phyloP scores from a whole-genome alignment of 2,888 invertebrate species.

The Sphaeridia pumilis region DNA sequence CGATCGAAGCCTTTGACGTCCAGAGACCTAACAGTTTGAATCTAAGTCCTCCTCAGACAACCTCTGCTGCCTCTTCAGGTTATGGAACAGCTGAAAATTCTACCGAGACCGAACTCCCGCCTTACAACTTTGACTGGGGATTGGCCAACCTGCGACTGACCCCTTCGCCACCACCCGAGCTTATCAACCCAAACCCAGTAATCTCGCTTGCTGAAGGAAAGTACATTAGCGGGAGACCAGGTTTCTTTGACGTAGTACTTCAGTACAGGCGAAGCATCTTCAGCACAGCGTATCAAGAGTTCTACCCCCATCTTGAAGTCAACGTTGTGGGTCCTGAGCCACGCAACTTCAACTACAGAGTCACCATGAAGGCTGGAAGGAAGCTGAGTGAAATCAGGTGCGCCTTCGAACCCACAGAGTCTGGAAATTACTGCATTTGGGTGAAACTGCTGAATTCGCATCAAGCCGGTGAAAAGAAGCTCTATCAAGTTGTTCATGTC shows the following conservation, averaged over 20 bases:
- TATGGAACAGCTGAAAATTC: slow-evolving; percentile 13
- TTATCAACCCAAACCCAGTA: too few relatives aligned
- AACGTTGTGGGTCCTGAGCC: neutral
- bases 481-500: too few relatives aligned
- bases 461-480: too few relatives aligned
- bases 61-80: slow-evolving; percentile 7
- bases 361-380: neutral
- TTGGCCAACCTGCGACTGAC: too few relatives aligned
- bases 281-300: neutral
- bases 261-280: too few relatives aligned
- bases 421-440: neutral
- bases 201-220: too few relatives aligned
- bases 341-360: neutral
- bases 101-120: slow-evolving; percentile 10
- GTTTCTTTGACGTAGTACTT: too few relatives aligned
- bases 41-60: too few relatives aligned
- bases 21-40: too few relatives aligned
- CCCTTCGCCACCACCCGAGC: too few relatives aligned
- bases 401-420: neutral
- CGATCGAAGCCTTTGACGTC: too few relatives aligned
- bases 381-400: neutral
- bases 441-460: neutral
- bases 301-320: neutral
- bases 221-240: too few relatives aligned
- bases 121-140: slow-evolving; percentile 12